Conservation (phyloP, 2,113 vertebrate species). For the Rattus rattus region DNA sequence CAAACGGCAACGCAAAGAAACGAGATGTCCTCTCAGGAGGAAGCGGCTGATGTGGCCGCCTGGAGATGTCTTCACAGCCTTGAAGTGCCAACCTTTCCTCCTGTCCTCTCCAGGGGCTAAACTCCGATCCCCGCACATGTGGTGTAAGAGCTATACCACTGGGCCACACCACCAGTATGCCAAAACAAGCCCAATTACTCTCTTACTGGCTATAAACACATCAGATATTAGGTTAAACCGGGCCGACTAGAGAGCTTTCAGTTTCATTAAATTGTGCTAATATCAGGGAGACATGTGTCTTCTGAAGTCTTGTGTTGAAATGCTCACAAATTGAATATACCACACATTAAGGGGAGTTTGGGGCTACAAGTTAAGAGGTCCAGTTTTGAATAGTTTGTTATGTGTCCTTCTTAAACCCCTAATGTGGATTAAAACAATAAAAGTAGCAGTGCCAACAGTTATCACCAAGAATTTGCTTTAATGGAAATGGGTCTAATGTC, state of each 20-base stretch:
- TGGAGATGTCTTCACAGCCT: conserved; percentile 42
- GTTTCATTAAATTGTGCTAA: background rate
- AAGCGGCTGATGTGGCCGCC: background rate
- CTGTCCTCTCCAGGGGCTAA: background rate
- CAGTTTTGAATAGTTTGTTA: background rate
- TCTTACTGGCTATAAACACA: conserved; percentile 28
- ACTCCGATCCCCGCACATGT: background rate
- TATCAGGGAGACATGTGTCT: conserved; percentile 5
- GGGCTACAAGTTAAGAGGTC: background rate
- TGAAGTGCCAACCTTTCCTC: background rate
- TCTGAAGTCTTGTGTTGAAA: conserved; percentile 32
- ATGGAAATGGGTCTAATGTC: conserved; percentile 43
- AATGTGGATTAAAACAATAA: background rate
- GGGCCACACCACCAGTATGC: background rate
- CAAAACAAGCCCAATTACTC: background rate
- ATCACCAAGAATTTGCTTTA: conserved; percentile 49
- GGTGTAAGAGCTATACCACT: background rate
- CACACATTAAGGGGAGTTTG: conserved; percentile 19
- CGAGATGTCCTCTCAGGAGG: conserved; percentile 56
- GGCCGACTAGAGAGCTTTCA: background rate
- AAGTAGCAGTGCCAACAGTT: conserved; percentile 55
- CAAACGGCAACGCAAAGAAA: conserved; percentile 78
- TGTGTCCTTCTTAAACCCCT: conserved; percentile 30
- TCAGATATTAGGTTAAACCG: conserved; percentile 16
- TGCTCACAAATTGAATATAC: conserved; percentile 5